phyloP scores from a whole-genome alignment of 53 echinoderm and acorn worm species.

The Holothuria scabra region DNA sequence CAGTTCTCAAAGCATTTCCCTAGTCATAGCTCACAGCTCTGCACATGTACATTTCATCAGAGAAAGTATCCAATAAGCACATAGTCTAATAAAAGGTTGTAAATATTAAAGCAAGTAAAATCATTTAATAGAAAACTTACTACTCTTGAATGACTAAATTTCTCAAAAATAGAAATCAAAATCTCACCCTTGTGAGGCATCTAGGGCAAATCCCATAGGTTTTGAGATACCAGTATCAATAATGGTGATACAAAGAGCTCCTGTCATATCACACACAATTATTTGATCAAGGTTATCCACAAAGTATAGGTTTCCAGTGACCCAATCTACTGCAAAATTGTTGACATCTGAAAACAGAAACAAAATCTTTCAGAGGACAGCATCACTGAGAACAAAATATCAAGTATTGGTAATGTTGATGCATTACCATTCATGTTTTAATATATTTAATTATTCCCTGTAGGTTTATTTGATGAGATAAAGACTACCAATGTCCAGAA shows the following conservation, averaged over 20 bases:
- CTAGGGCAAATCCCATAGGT: slow-evolving; percentile 80
- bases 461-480: no score
- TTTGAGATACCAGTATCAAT: slow-evolving; percentile 57
- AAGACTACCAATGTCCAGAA: no score
- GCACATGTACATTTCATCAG: no score
- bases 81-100: no score
- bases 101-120: no score
- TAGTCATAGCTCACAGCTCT: no score
- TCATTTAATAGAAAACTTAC: no score
- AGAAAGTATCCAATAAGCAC: no score
- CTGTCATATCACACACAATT: slow-evolving; percentile 61
- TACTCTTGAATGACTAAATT: no score
- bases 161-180: background rate
- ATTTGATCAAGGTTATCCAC: slow-evolving; percentile 77
- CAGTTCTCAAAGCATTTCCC: no score
- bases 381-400: background rate
- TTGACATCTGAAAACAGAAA: slow-evolving; percentile 64
- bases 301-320: slow-evolving; percentile 89
- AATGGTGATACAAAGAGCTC: slow-evolving; percentile 69
- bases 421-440: background rate
- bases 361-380: background rate
- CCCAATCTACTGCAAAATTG: slow-evolving; percentile 95
- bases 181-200: slow-evolving; percentile 77
- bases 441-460: no score
- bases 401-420: background rate